These are phyloP conservation scores for Trichosurus vulpecula DNA, from an alignment of 2,797 vertebrate genomes.

Conservation along the genomic window DNA sequence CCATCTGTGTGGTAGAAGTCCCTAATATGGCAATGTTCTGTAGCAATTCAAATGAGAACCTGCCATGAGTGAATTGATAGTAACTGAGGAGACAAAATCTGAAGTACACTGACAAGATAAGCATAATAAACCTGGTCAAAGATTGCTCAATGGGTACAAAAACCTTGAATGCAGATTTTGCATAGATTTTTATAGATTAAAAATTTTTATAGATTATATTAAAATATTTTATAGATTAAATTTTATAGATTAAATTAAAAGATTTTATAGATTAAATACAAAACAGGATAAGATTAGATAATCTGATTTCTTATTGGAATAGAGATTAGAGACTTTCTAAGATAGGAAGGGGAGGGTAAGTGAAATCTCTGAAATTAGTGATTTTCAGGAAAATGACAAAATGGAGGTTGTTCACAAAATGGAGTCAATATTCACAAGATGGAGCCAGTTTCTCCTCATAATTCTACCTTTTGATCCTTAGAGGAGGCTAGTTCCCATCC, in stretches of 20 bases:
- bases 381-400: neutral
- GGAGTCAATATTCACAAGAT: neutral
- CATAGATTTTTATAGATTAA: neutral
- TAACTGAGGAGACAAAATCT: neutral
- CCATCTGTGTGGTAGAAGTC: neutral
- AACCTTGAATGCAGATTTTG: neutral
- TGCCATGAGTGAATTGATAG: neutral
- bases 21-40: neutral
- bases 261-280: too few species aligned
- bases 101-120: neutral
- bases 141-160: neutral
- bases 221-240: neutral
- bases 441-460: neutral
- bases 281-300: too few species aligned
- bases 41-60: neutral
- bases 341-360: neutral
- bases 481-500: too few species aligned
- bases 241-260: neutral
- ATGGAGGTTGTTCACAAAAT: neutral
- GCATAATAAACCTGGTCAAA: neutral
- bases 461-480: too few species aligned
- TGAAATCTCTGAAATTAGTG: neutral
- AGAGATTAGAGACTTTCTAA: neutral
- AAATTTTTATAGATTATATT: neutral
- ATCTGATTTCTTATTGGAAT: neutral